Base-by-base conservation (phyloP, 2,113 vertebrate species). In the Labeo catla region DNA sequence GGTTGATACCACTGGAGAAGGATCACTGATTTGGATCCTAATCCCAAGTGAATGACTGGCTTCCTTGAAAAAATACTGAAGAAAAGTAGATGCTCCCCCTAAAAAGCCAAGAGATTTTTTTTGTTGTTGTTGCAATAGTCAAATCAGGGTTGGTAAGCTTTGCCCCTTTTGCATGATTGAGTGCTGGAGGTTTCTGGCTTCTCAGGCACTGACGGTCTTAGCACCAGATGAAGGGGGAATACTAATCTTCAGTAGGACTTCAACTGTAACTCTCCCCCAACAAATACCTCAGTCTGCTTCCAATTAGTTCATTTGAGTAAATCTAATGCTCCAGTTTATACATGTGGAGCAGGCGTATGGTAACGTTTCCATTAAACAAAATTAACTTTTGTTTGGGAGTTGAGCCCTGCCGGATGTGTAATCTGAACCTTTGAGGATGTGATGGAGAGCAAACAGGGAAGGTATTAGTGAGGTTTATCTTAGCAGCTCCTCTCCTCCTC, bases 341-440 rank as follows among this genome's bases (percentile, higher is more conserved):
- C 92, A 94, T 93, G 93, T 93, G 93, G 93, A 91, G 87, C 86
- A 70, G 91, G 91, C 93, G 92, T 92, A 94, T 94, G 95, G 94
- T 90, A 94, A 92, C 92, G 90, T 94, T 95, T 95, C 92, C 93
- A 93, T 95, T 94, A 93, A 94, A 94, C 94, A 95, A 94, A 94
- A 94, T 93, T 93, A 94, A 93, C 92, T 92, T 94, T 94, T 95
- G 94, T 95, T 95, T 94, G 92, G 93, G 91, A 93, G 91, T 91
- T 89, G 90, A 93, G 89, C 91, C 54, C 91, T 92, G 93, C 93
- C 94, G 93, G 94, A 95, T 94, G 92, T 94, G 94, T 92, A 95
- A 95, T 81, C 73, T 82, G 93, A 95, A 88, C 93, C 93, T 86
- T 93, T 91, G 94, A 94, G 94, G 94, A 94, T 94, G 93, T 95